Evolutionary conservation across 2,888 invertebrate genomes (phyloP), one percentile per base, ranked within the genome.

Genomic region (Limnephilus lunatus): DNA sequence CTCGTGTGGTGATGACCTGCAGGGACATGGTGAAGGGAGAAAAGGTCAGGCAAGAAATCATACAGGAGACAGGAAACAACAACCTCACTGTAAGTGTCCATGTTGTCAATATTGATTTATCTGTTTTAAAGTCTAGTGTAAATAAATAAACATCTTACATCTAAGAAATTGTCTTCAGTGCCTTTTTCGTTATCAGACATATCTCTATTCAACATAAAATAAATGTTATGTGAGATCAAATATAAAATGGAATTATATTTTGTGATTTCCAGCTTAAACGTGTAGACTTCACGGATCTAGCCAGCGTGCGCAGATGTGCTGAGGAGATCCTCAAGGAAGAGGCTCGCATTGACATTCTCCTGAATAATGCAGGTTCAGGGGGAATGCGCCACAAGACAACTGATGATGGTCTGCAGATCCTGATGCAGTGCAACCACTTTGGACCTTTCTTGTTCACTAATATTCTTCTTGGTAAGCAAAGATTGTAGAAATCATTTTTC

Each of bases 371-470:
- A 9, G 97, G 97, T 11, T 95, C 96, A n/a, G 96, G 95, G 44
- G 96, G 96, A 19, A 94, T 95, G 89, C n/a, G 32, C 12, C 95
- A 95, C 30, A 95, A 96, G 94, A 96, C 95, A 94, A 97, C 97
- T 2, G 96, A 96, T 94, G 97, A 98, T 94, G 97, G 97, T 7
- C 95, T 98, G 92, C 97, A 97, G 94, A 94, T 96, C n/a, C 97
- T 97, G 91, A 97, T 97, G 96, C 97, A 97, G 94, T 96, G 97
- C 89, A 98, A 98, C 95, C 97, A 97, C 95, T 97, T 97, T 94
- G 97, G 97, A n/a, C 97, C 97, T 2, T 98, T 98, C 94, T 95
- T 98, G 90, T 95, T 98, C 89, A 98, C 97, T 3, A 97, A 97
- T 94, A 95, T 98, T 30, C 95, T 98, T 92, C 94, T 97, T 93